A percentile compares a stretch with the other conserved stretches of the same genome.
Evolutionary conservation across 2,113 vertebrate species (phyloP).

Genomic region (Scartelaos histophorus): DNA sequence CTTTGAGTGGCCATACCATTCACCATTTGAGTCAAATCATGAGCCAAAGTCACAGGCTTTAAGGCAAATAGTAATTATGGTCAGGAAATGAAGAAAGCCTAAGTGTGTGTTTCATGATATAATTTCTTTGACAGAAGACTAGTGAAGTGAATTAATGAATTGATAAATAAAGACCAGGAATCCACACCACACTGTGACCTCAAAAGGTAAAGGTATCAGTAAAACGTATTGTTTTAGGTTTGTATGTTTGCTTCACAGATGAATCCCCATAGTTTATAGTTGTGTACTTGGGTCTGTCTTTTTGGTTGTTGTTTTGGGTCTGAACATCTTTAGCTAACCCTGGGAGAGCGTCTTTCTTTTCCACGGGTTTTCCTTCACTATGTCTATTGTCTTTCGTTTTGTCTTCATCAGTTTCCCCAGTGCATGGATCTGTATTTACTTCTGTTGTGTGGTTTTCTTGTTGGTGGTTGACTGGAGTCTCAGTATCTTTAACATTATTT

Average conservation of each 20-base stretch:
- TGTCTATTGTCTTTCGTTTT: no score
- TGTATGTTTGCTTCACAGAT: conserved; percentile 77
- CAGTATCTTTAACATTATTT: background rate
- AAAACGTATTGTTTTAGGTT: conserved; percentile 80
- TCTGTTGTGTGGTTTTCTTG: no score
- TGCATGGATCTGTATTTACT: no score
- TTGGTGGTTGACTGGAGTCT: background rate
- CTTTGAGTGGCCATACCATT: no score
- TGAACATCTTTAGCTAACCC: conserved; percentile 11
- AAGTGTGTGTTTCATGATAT: background rate
- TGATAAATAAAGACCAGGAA: background rate
- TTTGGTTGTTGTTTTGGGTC: conserved; percentile 4
- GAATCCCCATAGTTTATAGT: conserved; percentile 86
- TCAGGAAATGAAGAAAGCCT: no score
- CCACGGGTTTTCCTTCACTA: background rate
- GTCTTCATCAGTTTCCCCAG: no score
- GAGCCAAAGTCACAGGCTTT: no score
- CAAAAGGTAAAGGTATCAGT: conserved; percentile 81
- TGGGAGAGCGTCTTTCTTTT: background rate
- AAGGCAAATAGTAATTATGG: no score
- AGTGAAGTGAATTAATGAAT: background rate
- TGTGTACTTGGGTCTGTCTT: conserved; percentile 79
- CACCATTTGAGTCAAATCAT: no score
- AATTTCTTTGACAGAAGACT: background rate
- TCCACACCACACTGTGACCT: background rate